Evolutionary conservation across 1,140 invertebrate genomes (phyloP), one percentile per base, ranked within the genome.

Genomic region (Dendrolimus punctatus): DNA sequence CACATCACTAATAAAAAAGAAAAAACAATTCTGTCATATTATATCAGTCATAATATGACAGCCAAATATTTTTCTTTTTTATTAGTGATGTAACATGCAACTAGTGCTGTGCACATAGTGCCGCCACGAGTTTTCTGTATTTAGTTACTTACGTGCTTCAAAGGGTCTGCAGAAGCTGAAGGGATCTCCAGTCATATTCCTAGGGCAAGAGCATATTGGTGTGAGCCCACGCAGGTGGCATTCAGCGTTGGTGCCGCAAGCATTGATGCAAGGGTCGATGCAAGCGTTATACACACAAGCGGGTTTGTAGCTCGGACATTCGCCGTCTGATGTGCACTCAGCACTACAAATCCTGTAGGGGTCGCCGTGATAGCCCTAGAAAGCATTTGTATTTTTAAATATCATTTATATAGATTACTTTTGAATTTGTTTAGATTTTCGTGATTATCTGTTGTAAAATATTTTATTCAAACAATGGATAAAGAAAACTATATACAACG

Each of bases 181-280:
- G 8, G 95, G 95, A 90, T 96, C 92, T 4, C 95, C 95, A 36
- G 94, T 96, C 92, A 94, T 95, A 71, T 95, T 93, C 68, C 89
- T 92, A 4, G 95, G 95, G 77, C 95, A 97, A 44, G 92, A 94
- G 81, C 95, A 96, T 39, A 96, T 91, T 23, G 92, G 95, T 37
- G 91, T 97, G 59, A 91, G 87, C 0, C 94, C 91, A 6, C 93
- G 86, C 39, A 96, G 88, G 63, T 94, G 89, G 72, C 95, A 96
- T 53, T 95, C 89, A 4, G 95, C 95, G 60, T 94, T 93, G 1
- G 93, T 83, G 40, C 95, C 95, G 69, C 95, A 96, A 8, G 92
- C 92, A 7, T 92, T 92, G 7, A 92, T 91, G 73, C 95, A 96
- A 0, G 95, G 94, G 73, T 95, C 92, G 53, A 93, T 87, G 71